These are phyloP conservation scores for Halictus quadricinctus DNA, from an alignment of 2,888 invertebrate species.

Conservation along the genomic window DNA sequence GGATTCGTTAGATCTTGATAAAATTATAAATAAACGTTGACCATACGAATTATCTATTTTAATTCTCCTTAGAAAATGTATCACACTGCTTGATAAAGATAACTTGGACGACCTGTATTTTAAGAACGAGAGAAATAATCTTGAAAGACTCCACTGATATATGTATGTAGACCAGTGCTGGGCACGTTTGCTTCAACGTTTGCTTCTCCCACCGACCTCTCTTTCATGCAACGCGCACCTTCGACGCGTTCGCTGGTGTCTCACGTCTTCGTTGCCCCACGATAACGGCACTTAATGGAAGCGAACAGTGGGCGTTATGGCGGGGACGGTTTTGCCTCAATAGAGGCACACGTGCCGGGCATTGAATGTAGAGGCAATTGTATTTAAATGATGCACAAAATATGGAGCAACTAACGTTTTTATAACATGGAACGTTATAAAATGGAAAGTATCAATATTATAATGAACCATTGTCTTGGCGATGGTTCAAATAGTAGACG, in stretches of 20 bases:
- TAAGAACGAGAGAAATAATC: background rate
- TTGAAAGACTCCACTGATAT: background rate
- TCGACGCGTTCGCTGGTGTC: no score
- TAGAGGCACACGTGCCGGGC: no score
- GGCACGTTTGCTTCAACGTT: no score
- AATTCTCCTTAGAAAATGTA: slow-evolving; percentile 3
- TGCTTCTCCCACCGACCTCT: no score
- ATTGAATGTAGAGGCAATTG: background rate
- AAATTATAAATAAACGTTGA: slow-evolving; percentile 13
- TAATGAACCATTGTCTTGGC: background rate
- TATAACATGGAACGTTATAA: background rate
- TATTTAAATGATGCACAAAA: background rate
- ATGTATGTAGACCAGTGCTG: background rate
- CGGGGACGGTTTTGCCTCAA: no score
- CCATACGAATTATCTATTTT: slow-evolving; percentile 2
- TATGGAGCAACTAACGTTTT: background rate
- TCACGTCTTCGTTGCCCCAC: no score
- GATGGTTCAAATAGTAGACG: background rate
- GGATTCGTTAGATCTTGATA: slow-evolving; percentile 10
- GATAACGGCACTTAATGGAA: no score
- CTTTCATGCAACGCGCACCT: no score
- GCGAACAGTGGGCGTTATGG: no score
- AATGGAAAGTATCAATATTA: background rate
- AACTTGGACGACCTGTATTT: background rate
- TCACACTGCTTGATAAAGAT: slow-evolving; percentile 12